Evolutionary conservation across 92 coral and sea anemone species (phyloP).

Genomic region (Scolanthus callimorphus): DNA sequence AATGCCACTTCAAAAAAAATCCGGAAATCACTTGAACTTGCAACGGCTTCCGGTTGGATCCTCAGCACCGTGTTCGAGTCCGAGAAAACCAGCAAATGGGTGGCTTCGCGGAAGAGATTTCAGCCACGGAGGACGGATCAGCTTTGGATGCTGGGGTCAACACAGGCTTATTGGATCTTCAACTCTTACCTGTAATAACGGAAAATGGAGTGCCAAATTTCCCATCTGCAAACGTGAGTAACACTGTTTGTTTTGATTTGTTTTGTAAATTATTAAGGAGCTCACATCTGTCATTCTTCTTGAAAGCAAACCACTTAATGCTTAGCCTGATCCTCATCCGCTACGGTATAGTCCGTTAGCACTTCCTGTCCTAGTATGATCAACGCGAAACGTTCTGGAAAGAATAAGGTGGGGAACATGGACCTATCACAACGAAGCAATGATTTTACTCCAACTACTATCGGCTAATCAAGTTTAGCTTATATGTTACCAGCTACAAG

Average conservation of each 20-base stretch:
- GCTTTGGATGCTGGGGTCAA: constrained; percentile 46
- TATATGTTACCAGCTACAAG: no score
- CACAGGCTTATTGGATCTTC: constrained; percentile 24
- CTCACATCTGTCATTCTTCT: no score
- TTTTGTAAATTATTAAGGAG: no score
- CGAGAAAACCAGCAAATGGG: constrained; percentile 28
- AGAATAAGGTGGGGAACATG: no score
- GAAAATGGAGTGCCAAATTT: constrained; percentile 35
- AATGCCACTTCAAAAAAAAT: no score
- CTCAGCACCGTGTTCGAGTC: constrained; percentile 27
- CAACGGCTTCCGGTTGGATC: constrained; percentile 1
- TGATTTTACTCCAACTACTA: no score
- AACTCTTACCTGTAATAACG: constrained; percentile 6
- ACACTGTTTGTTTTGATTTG: background rate
- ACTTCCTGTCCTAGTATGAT: no score
- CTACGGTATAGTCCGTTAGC: no score
- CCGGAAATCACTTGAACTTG: background rate
- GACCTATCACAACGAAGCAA: no score
- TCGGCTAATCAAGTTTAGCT: no score
- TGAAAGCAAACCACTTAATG: background rate
- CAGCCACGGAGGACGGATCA: constrained; percentile 28
- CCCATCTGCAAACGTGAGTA: constrained; percentile 43
- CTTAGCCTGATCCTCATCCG: no score
- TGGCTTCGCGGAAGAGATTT: constrained; percentile 18
- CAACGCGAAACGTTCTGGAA: no score